Conservation (phyloP, 2,113 vertebrate species). For the Tachysurus vachellii region DNA sequence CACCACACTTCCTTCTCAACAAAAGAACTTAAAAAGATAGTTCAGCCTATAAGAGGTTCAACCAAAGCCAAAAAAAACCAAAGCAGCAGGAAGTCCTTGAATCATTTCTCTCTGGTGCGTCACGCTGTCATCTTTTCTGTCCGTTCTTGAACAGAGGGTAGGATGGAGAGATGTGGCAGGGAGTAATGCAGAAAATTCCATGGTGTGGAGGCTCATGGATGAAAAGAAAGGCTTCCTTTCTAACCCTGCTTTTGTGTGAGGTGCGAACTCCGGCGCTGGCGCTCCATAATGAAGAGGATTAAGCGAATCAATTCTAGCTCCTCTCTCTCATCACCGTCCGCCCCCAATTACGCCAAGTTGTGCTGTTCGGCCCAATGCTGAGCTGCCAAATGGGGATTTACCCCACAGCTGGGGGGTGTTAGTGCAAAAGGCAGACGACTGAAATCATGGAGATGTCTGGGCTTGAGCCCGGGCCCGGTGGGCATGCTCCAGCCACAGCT, state of each 20-base stretch:
- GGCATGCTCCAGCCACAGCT: conserved; percentile 32
- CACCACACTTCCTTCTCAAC: neutral
- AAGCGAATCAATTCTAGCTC: conserved; percentile 56
- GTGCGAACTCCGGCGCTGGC: conserved; percentile 47
- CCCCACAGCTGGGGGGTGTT: conserved; percentile 32
- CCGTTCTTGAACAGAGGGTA: neutral
- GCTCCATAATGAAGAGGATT: conserved; percentile 55
- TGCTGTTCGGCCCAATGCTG: conserved; percentile 33
- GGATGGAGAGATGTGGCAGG: conserved; percentile 13
- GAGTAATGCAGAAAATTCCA: conserved; percentile 10
- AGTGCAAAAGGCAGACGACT: conserved; percentile 39
- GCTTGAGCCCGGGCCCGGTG: conserved; percentile 6
- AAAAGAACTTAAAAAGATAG: conserved; percentile 2
- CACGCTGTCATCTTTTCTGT: conserved; percentile 22
- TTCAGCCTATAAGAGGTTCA: conserved; percentile 40
- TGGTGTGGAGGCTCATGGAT: conserved; percentile 26
- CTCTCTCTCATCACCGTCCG: conserved; percentile 46
- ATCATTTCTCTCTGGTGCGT: conserved; percentile 29
- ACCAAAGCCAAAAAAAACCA: conserved; percentile 16
- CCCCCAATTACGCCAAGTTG: conserved; percentile 40
- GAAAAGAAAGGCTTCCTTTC: conserved; percentile 39
- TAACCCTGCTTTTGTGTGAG: conserved; percentile 47
- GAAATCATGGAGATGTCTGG: conserved; percentile 47
- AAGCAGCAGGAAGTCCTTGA: conserved; percentile 34
- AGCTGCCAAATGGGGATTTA: conserved; percentile 48